Evolutionary conservation across 2,888 invertebrate genomes (phyloP).

Genomic region (Phrixothrix hirtus): DNA sequence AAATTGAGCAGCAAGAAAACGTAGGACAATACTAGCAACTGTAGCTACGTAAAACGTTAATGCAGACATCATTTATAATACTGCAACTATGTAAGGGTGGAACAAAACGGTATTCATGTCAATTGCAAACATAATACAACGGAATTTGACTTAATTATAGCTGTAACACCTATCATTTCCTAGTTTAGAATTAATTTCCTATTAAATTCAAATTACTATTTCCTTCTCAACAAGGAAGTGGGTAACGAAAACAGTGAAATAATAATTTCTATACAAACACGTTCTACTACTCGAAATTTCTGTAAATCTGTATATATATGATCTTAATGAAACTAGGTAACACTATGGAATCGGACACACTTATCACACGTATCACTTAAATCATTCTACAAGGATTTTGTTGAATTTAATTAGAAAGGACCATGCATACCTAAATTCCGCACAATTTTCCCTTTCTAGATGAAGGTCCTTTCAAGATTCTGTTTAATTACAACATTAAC

Average conservation of each 20-base stretch:
- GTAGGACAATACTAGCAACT: conserved; percentile 9
- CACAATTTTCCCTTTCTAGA: not conserved
- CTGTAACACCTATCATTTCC: conserved; percentile 10
- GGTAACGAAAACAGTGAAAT: no score
- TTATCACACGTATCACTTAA: no score
- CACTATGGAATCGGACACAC: no score
- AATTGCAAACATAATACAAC: conserved; percentile 8
- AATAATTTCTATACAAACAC: no score
- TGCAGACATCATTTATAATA: conserved; percentile 9
- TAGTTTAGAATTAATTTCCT: conserved; percentile 9
- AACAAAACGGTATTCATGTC: conserved; percentile 11
- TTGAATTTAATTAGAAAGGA: not conserved
- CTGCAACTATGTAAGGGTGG: conserved; percentile 4
- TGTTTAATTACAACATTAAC: no score
- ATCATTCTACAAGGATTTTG: not conserved
- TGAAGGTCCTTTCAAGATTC: no score
- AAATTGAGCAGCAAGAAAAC: conserved; percentile 10
- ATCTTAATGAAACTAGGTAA: no score
- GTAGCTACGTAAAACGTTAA: conserved; percentile 7
- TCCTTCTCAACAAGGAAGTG: not conserved
- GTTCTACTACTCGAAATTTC: not conserved
- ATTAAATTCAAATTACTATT: conserved; percentile 6
- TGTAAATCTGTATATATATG: not conserved
- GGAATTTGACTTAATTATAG: conserved; percentile 13
- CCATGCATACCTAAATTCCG: not conserved